A percentile compares a stretch with the other conserved stretches of the same genome.
Evolutionary conservation across 2,888 invertebrate genomes (phyloP).

Genomic region (Orthosia gracilis): DNA sequence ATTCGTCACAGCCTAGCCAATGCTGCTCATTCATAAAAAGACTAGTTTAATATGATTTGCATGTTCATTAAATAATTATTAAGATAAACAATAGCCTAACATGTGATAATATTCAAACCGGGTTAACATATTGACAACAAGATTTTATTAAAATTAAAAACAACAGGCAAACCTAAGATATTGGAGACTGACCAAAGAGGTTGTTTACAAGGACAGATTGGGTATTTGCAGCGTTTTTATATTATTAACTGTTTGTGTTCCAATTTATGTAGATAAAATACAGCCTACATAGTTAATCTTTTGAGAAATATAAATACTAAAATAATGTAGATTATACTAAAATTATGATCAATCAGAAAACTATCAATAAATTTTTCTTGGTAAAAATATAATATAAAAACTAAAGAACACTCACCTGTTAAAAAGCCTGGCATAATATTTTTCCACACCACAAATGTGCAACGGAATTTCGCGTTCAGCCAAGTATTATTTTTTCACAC

Average conservation of each 20-base stretch:
- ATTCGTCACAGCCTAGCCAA: not conserved
- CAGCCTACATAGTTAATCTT: slow-evolving; percentile 5
- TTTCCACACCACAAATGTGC: slow-evolving; percentile 27
- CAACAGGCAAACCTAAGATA: not conserved
- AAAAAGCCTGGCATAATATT: slow-evolving; percentile 34
- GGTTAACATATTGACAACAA: not conserved
- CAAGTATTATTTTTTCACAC: slow-evolving; percentile 57
- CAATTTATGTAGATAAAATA: slow-evolving; percentile 33
- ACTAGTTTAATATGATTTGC: not conserved
- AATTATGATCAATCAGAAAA: not conserved
- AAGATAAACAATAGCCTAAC: not conserved
- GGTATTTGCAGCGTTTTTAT: not conserved
- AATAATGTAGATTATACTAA: slow-evolving; percentile 11
- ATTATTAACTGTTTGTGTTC: slow-evolving; percentile 9
- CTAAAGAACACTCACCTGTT: slow-evolving; percentile 49
- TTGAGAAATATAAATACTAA: slow-evolving; percentile 25
- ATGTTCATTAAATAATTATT: not conserved
- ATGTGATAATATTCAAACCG: not conserved
- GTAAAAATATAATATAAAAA: not conserved
- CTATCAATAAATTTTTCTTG: not conserved
- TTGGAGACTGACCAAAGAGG: not conserved
- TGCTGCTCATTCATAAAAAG: too few relatives aligned
- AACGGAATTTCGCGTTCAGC: slow-evolving; percentile 46
- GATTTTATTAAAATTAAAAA: not conserved
- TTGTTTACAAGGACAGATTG: slow-evolving; percentile 36